Percentiles rank a stretch among this genome's conserved stretches.
Conservation (phyloP, 2,797 vertebrate species). For the Spinus olivaceus region DNA sequence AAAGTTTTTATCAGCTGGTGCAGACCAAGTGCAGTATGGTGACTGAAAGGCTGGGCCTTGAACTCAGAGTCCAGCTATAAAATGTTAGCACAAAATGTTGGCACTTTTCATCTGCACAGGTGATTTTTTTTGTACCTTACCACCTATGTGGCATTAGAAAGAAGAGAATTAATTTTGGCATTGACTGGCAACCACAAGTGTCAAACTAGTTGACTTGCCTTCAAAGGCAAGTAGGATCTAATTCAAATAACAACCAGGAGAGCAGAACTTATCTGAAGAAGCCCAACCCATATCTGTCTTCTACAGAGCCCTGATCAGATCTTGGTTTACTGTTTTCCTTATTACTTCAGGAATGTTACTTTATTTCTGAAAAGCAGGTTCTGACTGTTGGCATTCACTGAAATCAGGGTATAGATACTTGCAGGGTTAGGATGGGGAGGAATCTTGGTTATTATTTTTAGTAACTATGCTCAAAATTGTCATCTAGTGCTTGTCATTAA, state of each 20-base stretch:
- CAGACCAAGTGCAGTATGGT: background rate
- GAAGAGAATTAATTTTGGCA: background rate
- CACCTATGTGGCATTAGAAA: background rate
- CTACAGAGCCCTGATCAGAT: background rate
- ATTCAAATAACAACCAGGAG: background rate
- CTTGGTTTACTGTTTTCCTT: background rate
- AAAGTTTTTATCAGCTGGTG: background rate
- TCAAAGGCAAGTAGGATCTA: background rate
- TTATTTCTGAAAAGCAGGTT: background rate
- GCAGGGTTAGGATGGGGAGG: background rate
- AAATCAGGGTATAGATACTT: background rate
- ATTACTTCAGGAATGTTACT: background rate
- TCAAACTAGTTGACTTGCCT: background rate
- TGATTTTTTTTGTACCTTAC: background rate
- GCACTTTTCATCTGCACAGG: background rate
- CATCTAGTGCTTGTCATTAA: background rate
- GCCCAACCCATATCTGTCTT: background rate
- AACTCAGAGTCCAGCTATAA: background rate
- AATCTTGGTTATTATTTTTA: background rate
- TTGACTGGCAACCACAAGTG: background rate
- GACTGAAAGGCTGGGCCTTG: background rate
- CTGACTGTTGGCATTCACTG: background rate
- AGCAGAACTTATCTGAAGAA: background rate
- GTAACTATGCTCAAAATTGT: background rate
- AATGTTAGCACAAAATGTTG: background rate